Base-by-base conservation (phyloP, 2,113 vertebrate genomes). In the Phaethon lepturus region DNA sequence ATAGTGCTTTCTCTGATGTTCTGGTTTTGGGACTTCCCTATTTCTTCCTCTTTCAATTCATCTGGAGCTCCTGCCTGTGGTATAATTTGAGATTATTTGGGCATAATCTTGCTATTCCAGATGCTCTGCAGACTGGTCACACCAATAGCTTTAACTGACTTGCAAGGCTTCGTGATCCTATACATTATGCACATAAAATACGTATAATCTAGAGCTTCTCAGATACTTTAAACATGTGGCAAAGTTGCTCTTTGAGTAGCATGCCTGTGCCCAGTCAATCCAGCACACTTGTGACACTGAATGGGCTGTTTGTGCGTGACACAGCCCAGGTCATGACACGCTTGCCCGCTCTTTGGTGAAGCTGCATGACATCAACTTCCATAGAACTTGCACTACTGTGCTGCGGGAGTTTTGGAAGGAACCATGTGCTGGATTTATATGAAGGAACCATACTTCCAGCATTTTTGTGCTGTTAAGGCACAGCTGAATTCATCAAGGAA, bases 361-460 rank as follows among this genome's bases (percentile, higher is more conserved):
- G 62, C 29, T 53, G 28, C 6, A 0, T 4, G 56, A 24, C 5
- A 1, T 28, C 4, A 24, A 0, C 23, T 29, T n/a, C 23, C 9
- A 2, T 16, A 5, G 6, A n/a, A 33, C 23, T 19, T 9, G 1
- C 0, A 1, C 8, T 17, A 6, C 47, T 26, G 45, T 7, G 17
- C 67, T 60, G 66, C 40, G 47, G 40, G n/a, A 5, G 40, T 53
- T 71, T 38, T 19, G 40, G 17, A 19, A 45, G 31, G 45, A 25
- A 12, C 22, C 16, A 9, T 2, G 1, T 33, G 17, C 69, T 71
- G 53, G 49, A 44, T 31, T n/a, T 5, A 2, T 9, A 0, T 10
- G 38, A 50, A 24, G 12, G 45, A 72, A 2, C 5, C 10, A 8
- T 5, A 1, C 15, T 52, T n/a, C 12, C 28, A 60, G 24, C 28